Evolutionary conservation across 2,113 vertebrate genomes (phyloP), one percentile per base, ranked within the genome.

Genomic region (Cryptotis parvus): DNA sequence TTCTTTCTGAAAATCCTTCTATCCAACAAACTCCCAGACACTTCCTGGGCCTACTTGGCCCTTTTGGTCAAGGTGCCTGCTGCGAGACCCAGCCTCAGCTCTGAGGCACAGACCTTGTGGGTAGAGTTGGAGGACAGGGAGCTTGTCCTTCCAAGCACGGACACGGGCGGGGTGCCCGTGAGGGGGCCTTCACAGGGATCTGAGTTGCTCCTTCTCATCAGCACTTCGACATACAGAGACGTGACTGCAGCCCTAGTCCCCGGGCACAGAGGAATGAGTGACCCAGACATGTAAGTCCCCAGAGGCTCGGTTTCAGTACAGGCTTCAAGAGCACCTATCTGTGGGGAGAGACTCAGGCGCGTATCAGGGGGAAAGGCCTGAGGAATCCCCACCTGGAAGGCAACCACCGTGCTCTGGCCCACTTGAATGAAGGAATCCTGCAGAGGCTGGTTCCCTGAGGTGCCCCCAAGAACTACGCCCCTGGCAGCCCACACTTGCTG

Each of bases 61-160:
- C 29, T 39, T 79, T 26, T 65, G 63, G 18, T 43, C 4, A 3
- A n/a, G 2, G 11, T 39, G 16, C n/a, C n/a, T 9, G 8, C 35
- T 39, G 18, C 10, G 6, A 3, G 3, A 15, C 2, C 24, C 63
- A 5, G 31, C 6, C 1, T 2, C 3, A 33, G 72, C 26, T 1
- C 2, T 0, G 4, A 0, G 66, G 18, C 6, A 8, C 2, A 6
- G 22, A 22, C 45, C 10, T 0, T 2, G 0, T 9, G 18, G 1
- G 52, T 37, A 20, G 55, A 6, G 20, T 15, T 0, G 20, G 9
- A 41, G 70, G 39, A 11, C 1, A 10, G 14, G 3, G 9, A 63
- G 8, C 55, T 18, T 58, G 69, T 20, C 24, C 31, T 29, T 9
- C 1, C 1, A 31, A n/a, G 49, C 4, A 45, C 6, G 6, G 31